Conservation (phyloP, 2,888 invertebrate species). For the Tachina lurida region DNA sequence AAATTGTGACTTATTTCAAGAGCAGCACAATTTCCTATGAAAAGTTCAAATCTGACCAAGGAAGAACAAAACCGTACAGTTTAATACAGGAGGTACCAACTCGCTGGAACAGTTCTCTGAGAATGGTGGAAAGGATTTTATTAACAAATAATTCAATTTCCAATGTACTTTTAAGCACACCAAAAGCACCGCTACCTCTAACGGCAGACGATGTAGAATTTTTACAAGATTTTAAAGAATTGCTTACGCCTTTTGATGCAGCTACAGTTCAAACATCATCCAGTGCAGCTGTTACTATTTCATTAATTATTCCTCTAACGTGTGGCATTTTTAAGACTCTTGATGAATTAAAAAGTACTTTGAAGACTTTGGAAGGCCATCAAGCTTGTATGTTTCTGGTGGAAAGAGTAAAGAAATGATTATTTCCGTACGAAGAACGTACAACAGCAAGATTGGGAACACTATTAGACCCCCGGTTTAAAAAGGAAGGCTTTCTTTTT, state of each 20-base stretch:
- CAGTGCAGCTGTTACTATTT: not conserved
- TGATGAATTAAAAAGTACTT: not conserved
- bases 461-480: constrained; percentile 34
- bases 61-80: constrained; percentile 19
- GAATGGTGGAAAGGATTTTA: constrained; percentile 41
- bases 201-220: constrained; percentile 44
- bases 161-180: not conserved
- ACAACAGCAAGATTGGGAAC: constrained; percentile 12
- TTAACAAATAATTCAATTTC: constrained; percentile 7
- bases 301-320: constrained; percentile 6
- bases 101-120: constrained; percentile 34
- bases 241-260: constrained; percentile 28
- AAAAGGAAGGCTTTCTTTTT: constrained; percentile 23
- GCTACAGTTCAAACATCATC: constrained; percentile 23
- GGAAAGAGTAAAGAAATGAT: not conserved
- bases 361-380: constrained; percentile 10
- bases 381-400: constrained; percentile 7
- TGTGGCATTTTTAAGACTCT: constrained; percentile 25
- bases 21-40: constrained; percentile 51
- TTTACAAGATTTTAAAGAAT: not conserved
- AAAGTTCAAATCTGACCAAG: constrained; percentile 54
- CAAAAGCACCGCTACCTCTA: constrained; percentile 36
- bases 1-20: constrained; percentile 43
- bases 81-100: constrained; percentile 45
- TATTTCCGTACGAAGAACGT: constrained; percentile 35